Conservation (phyloP, 2,113 vertebrate genomes). For the Globicephala melas region DNA sequence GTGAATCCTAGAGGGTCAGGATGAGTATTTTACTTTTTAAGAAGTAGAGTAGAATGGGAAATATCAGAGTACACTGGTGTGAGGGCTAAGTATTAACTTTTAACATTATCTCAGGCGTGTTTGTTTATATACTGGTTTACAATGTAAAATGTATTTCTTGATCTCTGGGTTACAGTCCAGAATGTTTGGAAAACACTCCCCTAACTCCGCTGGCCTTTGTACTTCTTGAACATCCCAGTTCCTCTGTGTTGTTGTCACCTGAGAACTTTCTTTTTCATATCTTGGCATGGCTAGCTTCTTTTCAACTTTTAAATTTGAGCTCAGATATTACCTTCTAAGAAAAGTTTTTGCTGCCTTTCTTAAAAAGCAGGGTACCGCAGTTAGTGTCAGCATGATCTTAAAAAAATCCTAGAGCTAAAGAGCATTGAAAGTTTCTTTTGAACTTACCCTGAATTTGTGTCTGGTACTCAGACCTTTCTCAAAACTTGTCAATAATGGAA, state of each 20-base stretch:
- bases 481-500: not conserved
- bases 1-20: not conserved
- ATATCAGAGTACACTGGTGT: not conserved
- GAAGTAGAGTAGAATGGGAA: not conserved
- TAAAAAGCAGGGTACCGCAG: not conserved
- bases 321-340: not conserved
- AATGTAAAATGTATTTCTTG: not conserved
- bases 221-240: not conserved
- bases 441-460: not conserved
- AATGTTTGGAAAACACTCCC: not conserved
- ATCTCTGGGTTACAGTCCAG: not conserved
- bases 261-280: not conserved
- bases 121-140: not conserved
- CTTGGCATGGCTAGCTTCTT: not conserved
- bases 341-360: not conserved
- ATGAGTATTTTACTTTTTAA: not conserved
- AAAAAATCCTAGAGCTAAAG: not conserved
- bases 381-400: not conserved
- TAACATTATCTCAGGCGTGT: not conserved
- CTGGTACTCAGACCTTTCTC: not conserved
- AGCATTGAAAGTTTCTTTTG: not conserved
- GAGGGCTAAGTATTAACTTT: not conserved
- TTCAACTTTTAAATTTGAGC: not conserved
- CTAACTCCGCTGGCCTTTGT: not conserved
- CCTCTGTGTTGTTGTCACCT: not conserved